phyloP scores from a whole-genome alignment of 2,797 vertebrate species.

The Pipistrellus pygmaeus region DNA sequence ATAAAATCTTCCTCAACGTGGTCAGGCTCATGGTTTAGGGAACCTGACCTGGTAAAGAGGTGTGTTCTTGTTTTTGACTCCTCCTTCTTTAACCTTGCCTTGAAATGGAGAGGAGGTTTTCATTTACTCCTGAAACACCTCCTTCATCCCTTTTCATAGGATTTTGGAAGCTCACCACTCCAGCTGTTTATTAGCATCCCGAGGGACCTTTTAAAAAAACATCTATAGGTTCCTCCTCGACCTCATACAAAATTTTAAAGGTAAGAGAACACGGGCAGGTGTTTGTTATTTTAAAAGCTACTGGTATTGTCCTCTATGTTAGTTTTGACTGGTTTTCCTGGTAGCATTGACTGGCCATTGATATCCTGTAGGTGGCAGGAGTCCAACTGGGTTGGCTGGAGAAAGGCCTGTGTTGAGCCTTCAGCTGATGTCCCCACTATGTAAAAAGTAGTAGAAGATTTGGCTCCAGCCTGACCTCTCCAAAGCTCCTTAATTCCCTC shows the following conservation, averaged over 20 bases:
- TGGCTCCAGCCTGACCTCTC: neutral
- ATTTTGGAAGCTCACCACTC: neutral
- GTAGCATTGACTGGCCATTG: too few relatives aligned
- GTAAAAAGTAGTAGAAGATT: neutral
- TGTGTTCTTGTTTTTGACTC: neutral
- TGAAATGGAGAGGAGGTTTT: neutral
- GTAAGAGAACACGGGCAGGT: neutral
- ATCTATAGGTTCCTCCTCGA: too few relatives aligned
- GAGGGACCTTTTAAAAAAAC: neutral
- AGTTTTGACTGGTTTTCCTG: neutral
- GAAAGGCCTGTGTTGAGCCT: accelerated
- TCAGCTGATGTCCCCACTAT: neutral
- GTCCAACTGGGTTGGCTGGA: neutral
- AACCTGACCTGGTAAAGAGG: neutral
- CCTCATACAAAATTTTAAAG: neutral
- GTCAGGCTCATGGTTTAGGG: neutral
- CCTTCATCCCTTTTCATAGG: neutral
- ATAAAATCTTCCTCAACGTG: neutral
- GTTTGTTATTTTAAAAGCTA: neutral
- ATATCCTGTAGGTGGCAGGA: neutral
- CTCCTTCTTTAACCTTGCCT: neutral
- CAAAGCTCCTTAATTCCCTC: neutral
- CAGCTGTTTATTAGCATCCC: neutral
- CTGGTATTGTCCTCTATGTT: neutral
- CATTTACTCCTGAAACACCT: neutral